A percentile compares a stretch with the other conserved stretches of the same genome.
Evolutionary conservation across 2,113 vertebrate genomes (phyloP).

Genomic region (Sorex araneus): DNA sequence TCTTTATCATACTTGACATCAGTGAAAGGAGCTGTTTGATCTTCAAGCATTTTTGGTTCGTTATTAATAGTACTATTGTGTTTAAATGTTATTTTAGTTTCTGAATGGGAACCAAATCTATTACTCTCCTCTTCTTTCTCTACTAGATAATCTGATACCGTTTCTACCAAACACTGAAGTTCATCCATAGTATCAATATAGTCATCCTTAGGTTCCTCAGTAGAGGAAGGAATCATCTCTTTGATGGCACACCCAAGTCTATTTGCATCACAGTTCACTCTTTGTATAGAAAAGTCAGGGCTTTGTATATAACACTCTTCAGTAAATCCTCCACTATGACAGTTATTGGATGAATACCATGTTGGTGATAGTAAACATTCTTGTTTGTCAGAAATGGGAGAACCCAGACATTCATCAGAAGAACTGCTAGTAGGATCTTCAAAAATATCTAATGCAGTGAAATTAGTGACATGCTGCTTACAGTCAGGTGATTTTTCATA

Average conservation of each 20-base stretch:
- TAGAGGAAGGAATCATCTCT: conserved; percentile 87
- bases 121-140: conserved; percentile 98
- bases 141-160: conserved; percentile 96
- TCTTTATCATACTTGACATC: conserved; percentile 79
- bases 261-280: conserved; percentile 84
- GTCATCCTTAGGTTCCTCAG: conserved; percentile 89
- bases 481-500: conserved; percentile 72
- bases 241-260: conserved; percentile 65
- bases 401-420: conserved; percentile 93
- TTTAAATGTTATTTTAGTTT: conserved; percentile 84
- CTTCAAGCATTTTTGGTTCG: conserved; percentile 74
- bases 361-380: conserved; percentile 80
- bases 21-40: conserved; percentile 70
- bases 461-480: conserved; percentile 70
- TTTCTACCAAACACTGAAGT: conserved; percentile 95
- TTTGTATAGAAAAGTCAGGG: conserved; percentile 73
- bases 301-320: conserved; percentile 65
- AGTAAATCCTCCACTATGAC: conserved; percentile 74
- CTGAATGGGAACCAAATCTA: conserved; percentile 91
- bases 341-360: conserved; percentile 76
- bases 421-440: conserved; percentile 92
- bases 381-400: conserved; percentile 91
- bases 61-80: conserved; percentile 78
- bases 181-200: conserved; percentile 94
- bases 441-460: conserved; percentile 79